These are phyloP conservation scores for Rhynchophorus ferrugineus DNA, from an alignment of 1,140 invertebrate species.

Conservation along the genomic window DNA sequence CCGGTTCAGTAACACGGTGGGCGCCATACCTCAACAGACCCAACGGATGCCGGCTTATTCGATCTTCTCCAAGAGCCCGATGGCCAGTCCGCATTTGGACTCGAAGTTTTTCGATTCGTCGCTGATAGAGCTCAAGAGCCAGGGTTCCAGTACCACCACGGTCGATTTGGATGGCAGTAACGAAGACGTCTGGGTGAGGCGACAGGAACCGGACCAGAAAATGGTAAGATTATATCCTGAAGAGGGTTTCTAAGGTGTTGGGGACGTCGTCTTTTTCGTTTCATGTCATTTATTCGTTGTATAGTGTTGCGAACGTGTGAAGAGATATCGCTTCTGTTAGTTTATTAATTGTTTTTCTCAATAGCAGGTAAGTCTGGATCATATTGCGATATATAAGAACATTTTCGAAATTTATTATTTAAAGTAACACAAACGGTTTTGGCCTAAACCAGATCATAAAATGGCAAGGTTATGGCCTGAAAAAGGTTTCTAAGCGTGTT, in stretches of 20 bases:
- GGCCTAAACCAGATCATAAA: too few species aligned
- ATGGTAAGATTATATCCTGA: constrained; percentile 32
- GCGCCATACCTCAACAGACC: constrained; percentile 50
- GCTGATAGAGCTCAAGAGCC: constrained; percentile 71
- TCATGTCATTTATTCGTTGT: too few species aligned
- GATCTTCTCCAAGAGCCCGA: constrained; percentile 42
- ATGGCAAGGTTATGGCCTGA: too few species aligned
- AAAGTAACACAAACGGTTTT: too few species aligned
- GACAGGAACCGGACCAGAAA: constrained; percentile 45
- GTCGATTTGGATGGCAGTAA: constrained; percentile 46
- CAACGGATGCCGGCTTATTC: constrained; percentile 47
- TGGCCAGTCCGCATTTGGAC: constrained; percentile 63
- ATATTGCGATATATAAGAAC: too few species aligned
- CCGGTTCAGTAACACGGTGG: constrained; percentile 54
- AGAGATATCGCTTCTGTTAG: too few species aligned
- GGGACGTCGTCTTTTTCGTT: not conserved
- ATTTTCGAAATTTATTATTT: too few species aligned
- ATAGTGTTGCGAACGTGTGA: too few species aligned
- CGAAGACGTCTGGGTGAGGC: constrained; percentile 65
- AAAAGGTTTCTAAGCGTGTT: too few species aligned
- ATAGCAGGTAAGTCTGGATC: too few species aligned
- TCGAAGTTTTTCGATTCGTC: constrained; percentile 73
- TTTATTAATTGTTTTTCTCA: too few species aligned
- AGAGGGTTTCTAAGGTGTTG: not conserved
- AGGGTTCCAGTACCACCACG: constrained; percentile 55